Evolutionary conservation across 1,140 invertebrate species (phyloP).

Genomic region (Popillia japonica): DNA sequence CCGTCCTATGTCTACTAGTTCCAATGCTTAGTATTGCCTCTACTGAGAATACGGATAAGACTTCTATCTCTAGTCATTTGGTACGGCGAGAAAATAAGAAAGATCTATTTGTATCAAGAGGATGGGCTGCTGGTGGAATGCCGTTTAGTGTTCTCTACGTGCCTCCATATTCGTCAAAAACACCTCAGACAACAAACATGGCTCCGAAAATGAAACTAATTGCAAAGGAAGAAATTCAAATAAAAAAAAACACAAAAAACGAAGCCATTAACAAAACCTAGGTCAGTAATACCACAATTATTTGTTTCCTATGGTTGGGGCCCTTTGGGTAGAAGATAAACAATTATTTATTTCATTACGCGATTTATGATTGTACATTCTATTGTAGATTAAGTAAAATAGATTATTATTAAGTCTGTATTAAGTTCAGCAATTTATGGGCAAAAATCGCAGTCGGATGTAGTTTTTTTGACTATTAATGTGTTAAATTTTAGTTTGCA

Average conservation of each 20-base stretch:
- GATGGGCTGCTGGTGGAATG: conserved; percentile 63
- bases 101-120: conserved; percentile 43
- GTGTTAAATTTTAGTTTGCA: no score
- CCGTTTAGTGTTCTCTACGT: conserved; percentile 65
- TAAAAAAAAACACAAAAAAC: conserved; percentile 35
- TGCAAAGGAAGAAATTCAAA: background rate
- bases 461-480: no score
- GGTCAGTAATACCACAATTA: conserved; percentile 62
- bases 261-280: background rate
- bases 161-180: conserved; percentile 51
- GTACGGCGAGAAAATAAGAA: conserved; percentile 9
- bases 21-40: background rate
- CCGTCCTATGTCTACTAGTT: background rate
- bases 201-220: background rate
- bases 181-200: conserved; percentile 33
- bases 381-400: no score
- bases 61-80: background rate
- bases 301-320: conserved; percentile 65
- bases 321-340: conserved; percentile 53
- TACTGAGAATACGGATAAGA: no score
- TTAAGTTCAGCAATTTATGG: no score
- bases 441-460: no score
- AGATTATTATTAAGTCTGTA: no score
- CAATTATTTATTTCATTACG: conserved; percentile 21
- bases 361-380: no score